phyloP scores from a whole-genome alignment of 2,888 invertebrate genomes.

The Stomorhina lunata region DNA sequence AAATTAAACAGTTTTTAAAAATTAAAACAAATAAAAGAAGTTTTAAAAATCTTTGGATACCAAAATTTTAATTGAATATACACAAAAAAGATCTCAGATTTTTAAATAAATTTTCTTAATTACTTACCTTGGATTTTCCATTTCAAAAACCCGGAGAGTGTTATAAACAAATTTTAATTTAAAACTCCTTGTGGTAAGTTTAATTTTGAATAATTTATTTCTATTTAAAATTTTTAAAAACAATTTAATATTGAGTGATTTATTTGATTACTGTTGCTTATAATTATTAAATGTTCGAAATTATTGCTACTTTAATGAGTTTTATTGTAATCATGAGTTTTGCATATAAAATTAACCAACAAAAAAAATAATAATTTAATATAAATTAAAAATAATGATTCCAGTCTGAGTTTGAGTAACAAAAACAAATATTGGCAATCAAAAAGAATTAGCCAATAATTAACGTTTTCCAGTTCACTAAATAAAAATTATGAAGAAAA shows the following conservation, averaged over 20 bases:
- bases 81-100: too few species aligned
- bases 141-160: too few species aligned
- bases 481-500: neutral
- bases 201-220: neutral
- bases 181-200: conserved; percentile 40
- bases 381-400: neutral
- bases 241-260: conserved; percentile 40
- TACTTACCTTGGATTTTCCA: too few species aligned
- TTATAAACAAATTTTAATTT: too few species aligned
- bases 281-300: neutral
- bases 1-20: too few species aligned
- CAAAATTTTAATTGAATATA: too few species aligned
- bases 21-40: too few species aligned
- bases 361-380: conserved; percentile 21
- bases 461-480: conserved; percentile 59
- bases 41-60: too few species aligned
- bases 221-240: conserved; percentile 6
- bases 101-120: too few species aligned
- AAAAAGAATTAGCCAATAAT: conserved; percentile 55
- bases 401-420: neutral
- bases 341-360: conserved; percentile 47
- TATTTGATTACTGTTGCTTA: conserved; percentile 27
- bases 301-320: neutral
- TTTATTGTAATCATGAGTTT: conserved; percentile 40
- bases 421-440: conserved; percentile 2